phyloP scores from a whole-genome alignment of 2,797 vertebrate species.

The Tragopan temminckii region DNA sequence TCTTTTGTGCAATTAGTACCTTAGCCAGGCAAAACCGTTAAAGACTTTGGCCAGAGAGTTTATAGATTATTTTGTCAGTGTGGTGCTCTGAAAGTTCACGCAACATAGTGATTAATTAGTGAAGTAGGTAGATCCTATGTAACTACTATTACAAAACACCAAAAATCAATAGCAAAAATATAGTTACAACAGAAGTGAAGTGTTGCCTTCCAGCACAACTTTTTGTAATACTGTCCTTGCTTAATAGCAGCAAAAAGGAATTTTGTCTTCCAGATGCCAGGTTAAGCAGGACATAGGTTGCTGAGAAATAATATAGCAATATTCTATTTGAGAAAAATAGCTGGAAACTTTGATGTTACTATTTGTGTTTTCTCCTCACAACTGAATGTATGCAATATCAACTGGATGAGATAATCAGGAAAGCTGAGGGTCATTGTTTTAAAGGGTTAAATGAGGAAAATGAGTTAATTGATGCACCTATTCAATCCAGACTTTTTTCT shows the following conservation, averaged over 20 bases:
- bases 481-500: not conserved
- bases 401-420: not conserved
- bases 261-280: not conserved
- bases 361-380: not conserved
- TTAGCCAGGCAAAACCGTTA: not conserved
- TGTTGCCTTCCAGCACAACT: not conserved
- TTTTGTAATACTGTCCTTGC: not conserved
- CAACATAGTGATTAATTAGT: fast-evolving
- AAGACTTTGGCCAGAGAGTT: not conserved
- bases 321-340: slow-evolving; percentile 12
- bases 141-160: not conserved
- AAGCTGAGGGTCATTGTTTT: not conserved
- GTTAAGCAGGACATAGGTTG: not conserved
- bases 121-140: not conserved
- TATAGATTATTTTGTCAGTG: not conserved
- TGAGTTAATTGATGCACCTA: not conserved
- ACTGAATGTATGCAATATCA: not conserved
- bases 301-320: not conserved
- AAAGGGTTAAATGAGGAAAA: not conserved
- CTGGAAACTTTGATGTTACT: not conserved
- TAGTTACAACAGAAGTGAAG: not conserved
- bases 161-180: not conserved
- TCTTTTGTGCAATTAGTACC: fast-evolving
- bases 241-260: not conserved
- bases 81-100: not conserved